Evolutionary conservation across 2,113 vertebrate species (phyloP).

Genomic region (Heterochromis multidens): DNA sequence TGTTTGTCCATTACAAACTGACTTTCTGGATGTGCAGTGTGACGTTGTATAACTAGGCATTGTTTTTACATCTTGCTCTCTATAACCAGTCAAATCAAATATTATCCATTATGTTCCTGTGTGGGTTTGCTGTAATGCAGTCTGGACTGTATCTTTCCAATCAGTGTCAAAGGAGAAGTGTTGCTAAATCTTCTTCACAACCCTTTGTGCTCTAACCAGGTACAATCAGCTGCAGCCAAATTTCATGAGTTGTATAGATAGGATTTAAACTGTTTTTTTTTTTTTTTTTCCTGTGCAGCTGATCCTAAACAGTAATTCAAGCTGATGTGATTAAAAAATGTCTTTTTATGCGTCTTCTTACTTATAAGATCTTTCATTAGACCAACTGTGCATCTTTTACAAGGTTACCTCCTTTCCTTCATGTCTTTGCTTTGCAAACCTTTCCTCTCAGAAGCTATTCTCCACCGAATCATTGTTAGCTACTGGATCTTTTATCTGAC

Average conservation of each 20-base stretch:
- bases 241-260: slow-evolving; percentile 30
- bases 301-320: slow-evolving; percentile 57
- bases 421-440: not conserved
- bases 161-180: slow-evolving; percentile 1
- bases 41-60: not conserved
- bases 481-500: slow-evolving; percentile 72
- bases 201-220: slow-evolving; percentile 28
- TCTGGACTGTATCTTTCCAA: not conserved
- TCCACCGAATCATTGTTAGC: slow-evolving; percentile 71
- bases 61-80: not conserved
- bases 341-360: slow-evolving; percentile 42
- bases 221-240: slow-evolving; percentile 45
- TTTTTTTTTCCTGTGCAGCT: slow-evolving; percentile 12
- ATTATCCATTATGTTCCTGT: not conserved
- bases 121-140: not conserved
- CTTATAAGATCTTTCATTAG: slow-evolving; percentile 50
- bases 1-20: not conserved
- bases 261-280: slow-evolving; percentile 18
- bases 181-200: slow-evolving; percentile 25
- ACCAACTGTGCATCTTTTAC: slow-evolving; percentile 45
- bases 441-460: slow-evolving; percentile 60
- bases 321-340: slow-evolving; percentile 51
- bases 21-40: not conserved
- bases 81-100: not conserved
- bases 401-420: slow-evolving; percentile 35